Percentiles rank a stretch among this genome's conserved stretches.
Evolutionary conservation across 1,140 invertebrate species (phyloP).

Genomic region (Araneus ventricosus): DNA sequence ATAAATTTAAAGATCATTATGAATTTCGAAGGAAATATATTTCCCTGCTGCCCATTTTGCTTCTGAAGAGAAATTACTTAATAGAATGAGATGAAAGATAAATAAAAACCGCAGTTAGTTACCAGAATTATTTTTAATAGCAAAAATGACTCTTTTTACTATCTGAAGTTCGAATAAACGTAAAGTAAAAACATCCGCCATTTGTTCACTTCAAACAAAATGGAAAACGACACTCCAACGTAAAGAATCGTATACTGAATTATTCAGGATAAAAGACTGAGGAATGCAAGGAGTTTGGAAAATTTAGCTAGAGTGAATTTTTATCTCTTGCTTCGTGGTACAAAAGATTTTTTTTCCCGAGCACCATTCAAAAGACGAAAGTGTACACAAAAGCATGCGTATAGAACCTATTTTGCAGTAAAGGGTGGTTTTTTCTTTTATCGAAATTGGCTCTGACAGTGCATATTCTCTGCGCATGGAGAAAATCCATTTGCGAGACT

Average conservation of each 20-base stretch:
- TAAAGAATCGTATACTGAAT: neutral
- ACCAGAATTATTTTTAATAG: too few relatives aligned
- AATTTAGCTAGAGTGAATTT: conserved; percentile 5
- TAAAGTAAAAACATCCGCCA: too few relatives aligned
- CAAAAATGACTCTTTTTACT: too few relatives aligned
- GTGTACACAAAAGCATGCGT: neutral
- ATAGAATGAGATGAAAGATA: too few relatives aligned
- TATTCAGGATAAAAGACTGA: neutral
- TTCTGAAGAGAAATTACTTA: too few relatives aligned
- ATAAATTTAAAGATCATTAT: too few relatives aligned
- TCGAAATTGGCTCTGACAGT: neutral
- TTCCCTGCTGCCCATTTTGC: too few relatives aligned
- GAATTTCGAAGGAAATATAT: too few relatives aligned
- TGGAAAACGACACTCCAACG: neutral
- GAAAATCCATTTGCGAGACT: conserved; percentile 6
- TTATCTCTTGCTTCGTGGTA: neutral
- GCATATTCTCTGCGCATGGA: neutral
- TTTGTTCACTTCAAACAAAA: neutral
- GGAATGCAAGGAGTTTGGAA: neutral
- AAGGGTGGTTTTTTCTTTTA: neutral
- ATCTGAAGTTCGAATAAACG: too few relatives aligned
- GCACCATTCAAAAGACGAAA: neutral
- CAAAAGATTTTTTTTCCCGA: neutral
- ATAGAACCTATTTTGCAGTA: neutral
- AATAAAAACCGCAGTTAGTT: too few relatives aligned